phyloP scores from a whole-genome alignment of 2,113 vertebrate genomes.

The Natator depressus region DNA sequence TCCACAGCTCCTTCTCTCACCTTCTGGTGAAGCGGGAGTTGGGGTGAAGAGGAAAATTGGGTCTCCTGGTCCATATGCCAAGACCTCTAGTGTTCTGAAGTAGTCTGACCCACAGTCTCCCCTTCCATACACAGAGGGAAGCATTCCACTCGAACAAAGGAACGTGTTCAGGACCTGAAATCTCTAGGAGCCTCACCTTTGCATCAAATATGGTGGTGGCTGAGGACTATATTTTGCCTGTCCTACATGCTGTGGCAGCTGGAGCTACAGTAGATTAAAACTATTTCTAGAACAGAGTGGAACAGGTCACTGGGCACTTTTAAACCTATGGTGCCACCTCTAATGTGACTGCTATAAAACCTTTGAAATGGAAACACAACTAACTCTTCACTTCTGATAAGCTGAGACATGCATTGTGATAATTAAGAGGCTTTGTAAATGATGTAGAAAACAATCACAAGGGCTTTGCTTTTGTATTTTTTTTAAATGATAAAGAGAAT shows the following conservation, averaged over 20 bases:
- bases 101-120: neutral
- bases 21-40: neutral
- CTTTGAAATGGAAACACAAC: neutral
- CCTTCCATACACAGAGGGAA: neutral
- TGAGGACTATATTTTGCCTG: neutral
- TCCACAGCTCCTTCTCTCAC: neutral
- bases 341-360: neutral
- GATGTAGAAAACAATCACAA: neutral
- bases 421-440: neutral
- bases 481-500: neutral
- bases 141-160: neutral
- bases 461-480: accelerated
- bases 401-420: neutral
- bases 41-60: neutral
- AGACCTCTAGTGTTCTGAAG: neutral
- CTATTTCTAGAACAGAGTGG: neutral
- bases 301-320: neutral
- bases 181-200: neutral
- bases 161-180: neutral
- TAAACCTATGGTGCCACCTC: neutral
- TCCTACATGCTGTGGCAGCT: neutral
- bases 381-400: neutral
- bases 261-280: neutral
- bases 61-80: neutral
- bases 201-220: neutral